phyloP scores from a whole-genome alignment of 2,113 vertebrate species.

The Carassius carassius region DNA sequence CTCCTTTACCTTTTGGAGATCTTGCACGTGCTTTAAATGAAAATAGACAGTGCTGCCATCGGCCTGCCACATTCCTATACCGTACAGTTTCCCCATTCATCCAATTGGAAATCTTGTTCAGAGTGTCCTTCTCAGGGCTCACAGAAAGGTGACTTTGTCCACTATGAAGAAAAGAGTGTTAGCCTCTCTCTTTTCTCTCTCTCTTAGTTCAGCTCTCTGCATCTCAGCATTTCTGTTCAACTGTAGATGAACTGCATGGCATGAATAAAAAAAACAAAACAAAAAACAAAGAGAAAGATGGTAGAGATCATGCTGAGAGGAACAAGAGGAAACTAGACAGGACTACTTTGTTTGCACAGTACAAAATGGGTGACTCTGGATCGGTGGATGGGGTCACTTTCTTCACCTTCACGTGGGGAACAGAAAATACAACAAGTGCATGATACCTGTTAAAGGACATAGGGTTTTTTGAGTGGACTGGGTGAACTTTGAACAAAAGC shows the following conservation, averaged over 20 bases:
- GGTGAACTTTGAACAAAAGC: conserved; percentile 58
- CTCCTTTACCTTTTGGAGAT: conserved; percentile 24
- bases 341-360: conserved; percentile 36
- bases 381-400: conserved; percentile 4
- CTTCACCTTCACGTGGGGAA: conserved; percentile 35
- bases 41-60: neutral
- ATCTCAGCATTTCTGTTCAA: conserved; percentile 64
- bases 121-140: conserved; percentile 40
- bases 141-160: conserved; percentile 35
- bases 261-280: conserved; percentile 65
- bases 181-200: conserved; percentile 55
- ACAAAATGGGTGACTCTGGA: conserved; percentile 34
- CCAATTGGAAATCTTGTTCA: conserved; percentile 13
- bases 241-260: conserved; percentile 74
- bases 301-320: conserved; percentile 50
- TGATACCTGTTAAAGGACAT: conserved; percentile 47
- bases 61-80: neutral
- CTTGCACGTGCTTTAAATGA: conserved; percentile 39
- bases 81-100: neutral
- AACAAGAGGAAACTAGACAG: conserved; percentile 11
- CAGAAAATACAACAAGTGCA: conserved; percentile 32
- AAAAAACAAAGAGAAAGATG: conserved; percentile 51
- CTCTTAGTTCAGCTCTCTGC: conserved; percentile 56
- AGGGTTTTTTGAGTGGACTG: conserved; percentile 54
- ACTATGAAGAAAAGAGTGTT: conserved; percentile 7